phyloP scores from a whole-genome alignment of 2,113 vertebrate species.

The Danionella cerebrum region DNA sequence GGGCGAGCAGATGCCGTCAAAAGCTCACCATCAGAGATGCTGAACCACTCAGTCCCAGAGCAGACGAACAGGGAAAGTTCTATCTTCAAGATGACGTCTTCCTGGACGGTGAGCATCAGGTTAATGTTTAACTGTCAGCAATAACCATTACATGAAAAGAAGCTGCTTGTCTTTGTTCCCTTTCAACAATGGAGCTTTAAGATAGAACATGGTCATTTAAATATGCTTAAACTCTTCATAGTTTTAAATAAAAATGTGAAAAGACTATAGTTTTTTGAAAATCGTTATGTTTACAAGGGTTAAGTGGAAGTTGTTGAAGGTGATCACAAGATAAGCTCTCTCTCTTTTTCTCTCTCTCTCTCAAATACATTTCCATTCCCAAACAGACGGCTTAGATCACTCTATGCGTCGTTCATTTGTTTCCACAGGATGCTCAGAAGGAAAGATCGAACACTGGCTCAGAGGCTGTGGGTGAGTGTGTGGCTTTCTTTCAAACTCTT shows the following conservation, averaged over 20 bases:
- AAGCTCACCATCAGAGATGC: slow-evolving; percentile 58
- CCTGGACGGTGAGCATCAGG: slow-evolving; percentile 59
- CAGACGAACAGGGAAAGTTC: slow-evolving; percentile 9
- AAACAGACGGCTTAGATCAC: background rate
- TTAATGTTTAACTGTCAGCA: background rate
- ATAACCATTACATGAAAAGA: background rate
- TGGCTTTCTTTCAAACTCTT: slow-evolving; percentile 7
- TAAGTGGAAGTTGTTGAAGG: too few relatives aligned
- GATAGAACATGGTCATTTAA: background rate
- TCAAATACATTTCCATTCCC: background rate
- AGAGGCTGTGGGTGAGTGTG: slow-evolving; percentile 66
- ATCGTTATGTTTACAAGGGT: too few relatives aligned
- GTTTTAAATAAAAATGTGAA: too few relatives aligned
- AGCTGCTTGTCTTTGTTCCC: slow-evolving; percentile 1
- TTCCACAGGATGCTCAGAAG: slow-evolving; percentile 61
- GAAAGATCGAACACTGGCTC: slow-evolving; percentile 72
- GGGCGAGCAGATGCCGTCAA: slow-evolving; percentile 67
- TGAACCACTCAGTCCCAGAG: slow-evolving; percentile 35
- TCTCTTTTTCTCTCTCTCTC: background rate
- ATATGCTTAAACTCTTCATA: too few relatives aligned
- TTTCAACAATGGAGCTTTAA: background rate
- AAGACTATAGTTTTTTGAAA: too few relatives aligned
- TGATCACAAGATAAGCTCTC: too few relatives aligned
- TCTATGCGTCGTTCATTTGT: slow-evolving; percentile 29
- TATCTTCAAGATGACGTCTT: slow-evolving; percentile 64